Evolutionary conservation across 2,113 vertebrate species (phyloP).

Genomic region (Pteronura brasiliensis): DNA sequence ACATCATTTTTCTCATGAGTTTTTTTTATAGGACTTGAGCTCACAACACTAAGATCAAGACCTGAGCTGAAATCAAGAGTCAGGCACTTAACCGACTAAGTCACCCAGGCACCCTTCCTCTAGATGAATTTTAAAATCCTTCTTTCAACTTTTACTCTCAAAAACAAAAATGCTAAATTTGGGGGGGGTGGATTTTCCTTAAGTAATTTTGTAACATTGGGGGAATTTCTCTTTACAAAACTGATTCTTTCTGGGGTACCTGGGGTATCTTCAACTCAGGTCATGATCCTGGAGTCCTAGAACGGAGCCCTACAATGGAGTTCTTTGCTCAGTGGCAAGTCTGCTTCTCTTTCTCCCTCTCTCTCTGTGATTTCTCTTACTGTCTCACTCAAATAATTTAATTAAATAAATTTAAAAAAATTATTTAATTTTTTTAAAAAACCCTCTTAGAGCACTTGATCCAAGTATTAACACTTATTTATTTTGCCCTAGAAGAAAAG

Average conservation of each 20-base stretch:
- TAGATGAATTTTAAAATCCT: not conserved
- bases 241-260: too few relatives aligned
- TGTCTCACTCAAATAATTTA: not conserved
- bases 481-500: not conserved
- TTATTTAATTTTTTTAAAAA: not conserved
- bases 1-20: not conserved
- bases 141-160: not conserved
- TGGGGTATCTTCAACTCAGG: too few relatives aligned
- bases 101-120: not conserved
- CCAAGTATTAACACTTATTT: not conserved
- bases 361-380: not conserved
- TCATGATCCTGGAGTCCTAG: too few relatives aligned
- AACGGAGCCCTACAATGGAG: too few relatives aligned
- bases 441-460: not conserved
- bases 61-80: too few relatives aligned
- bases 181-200: not conserved
- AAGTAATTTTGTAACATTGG: too few relatives aligned
- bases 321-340: too few relatives aligned
- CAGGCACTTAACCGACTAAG: too few relatives aligned
- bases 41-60: not conserved
- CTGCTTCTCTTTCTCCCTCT: not conserved
- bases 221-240: too few relatives aligned
- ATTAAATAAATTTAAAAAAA: too few relatives aligned
- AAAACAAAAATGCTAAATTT: not conserved
- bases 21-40: not conserved